Evolutionary conservation across 2,113 vertebrate genomes (phyloP).

Genomic region (Platycercus adscitus): DNA sequence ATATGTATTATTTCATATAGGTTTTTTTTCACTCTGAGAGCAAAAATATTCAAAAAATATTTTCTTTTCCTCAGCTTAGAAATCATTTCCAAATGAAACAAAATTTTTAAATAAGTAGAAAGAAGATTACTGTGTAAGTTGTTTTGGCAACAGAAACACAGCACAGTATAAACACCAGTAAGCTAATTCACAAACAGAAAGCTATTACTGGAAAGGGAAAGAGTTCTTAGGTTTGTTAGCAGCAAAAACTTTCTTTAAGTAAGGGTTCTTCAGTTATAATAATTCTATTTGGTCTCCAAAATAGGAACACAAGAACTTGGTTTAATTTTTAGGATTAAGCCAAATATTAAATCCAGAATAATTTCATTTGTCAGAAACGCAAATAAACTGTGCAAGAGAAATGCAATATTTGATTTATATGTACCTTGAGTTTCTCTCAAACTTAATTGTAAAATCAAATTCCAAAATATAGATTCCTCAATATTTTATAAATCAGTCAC

Average conservation of each 20-base stretch:
- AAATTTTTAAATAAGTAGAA: not conserved
- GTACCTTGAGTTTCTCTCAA: not conserved
- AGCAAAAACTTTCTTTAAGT: not conserved
- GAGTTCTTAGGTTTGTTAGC: not conserved
- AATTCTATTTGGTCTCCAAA: not conserved
- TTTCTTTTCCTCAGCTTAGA: not conserved
- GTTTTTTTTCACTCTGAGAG: rapidly evolving
- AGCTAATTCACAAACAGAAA: not conserved
- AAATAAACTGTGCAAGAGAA: not conserved
- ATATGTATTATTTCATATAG: not conserved
- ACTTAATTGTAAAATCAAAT: not conserved
- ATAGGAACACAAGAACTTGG: not conserved
- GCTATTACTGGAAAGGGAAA: not conserved
- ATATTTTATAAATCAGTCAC: not conserved
- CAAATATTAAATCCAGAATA: not conserved
- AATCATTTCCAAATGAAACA: not conserved
- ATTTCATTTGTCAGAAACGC: not conserved
- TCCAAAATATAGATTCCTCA: not conserved
- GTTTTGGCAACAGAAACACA: not conserved
- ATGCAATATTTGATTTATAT: not conserved
- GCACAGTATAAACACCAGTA: not conserved
- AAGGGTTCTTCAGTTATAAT: not conserved
- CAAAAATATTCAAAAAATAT: not conserved
- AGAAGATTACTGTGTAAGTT: not conserved
- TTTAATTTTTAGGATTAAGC: not conserved